Evolutionary conservation across 2,113 vertebrate genomes (phyloP).

Genomic region (Sebastes fasciatus): DNA sequence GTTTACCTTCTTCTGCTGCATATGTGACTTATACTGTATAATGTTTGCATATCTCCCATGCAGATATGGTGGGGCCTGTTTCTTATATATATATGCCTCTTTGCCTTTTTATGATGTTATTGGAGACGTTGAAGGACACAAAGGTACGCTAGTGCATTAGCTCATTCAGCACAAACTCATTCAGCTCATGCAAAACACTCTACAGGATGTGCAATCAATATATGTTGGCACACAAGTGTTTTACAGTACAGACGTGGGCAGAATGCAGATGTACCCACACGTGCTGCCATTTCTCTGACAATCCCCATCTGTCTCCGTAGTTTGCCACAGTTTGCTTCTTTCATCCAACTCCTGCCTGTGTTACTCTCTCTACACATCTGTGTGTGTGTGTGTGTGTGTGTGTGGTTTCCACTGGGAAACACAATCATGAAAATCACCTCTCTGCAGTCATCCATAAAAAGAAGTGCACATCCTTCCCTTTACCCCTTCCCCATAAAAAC

Average conservation of each 20-base stretch:
- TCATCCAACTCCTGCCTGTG: neutral
- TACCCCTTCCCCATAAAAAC: conserved; percentile 14
- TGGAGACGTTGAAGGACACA: conserved; percentile 37
- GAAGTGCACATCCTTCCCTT: conserved; percentile 12
- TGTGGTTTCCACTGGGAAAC: neutral
- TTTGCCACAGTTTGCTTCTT: neutral
- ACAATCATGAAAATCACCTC: conserved; percentile 26
- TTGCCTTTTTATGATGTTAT: conserved; percentile 16
- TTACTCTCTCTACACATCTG: neutral
- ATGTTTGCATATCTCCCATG: conserved; percentile 31
- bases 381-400: neutral
- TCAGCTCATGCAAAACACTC: conserved; percentile 19
- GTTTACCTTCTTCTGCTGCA: conserved; percentile 30
- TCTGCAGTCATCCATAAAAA: conserved; percentile 37
- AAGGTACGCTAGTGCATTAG: neutral
- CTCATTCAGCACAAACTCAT: conserved; percentile 10
- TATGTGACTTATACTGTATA: conserved; percentile 14
- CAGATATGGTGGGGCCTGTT: neutral
- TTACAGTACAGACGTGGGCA: conserved; percentile 39
- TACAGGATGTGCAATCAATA: conserved; percentile 39
- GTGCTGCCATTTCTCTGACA: neutral
- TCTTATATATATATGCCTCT: neutral
- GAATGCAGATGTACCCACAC: conserved; percentile 26
- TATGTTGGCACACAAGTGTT: conserved; percentile 19
- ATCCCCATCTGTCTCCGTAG: neutral